A percentile compares a stretch with the other conserved stretches of the same genome.
Conservation (phyloP, 2,797 vertebrate species). For the Liasis olivaceus region DNA sequence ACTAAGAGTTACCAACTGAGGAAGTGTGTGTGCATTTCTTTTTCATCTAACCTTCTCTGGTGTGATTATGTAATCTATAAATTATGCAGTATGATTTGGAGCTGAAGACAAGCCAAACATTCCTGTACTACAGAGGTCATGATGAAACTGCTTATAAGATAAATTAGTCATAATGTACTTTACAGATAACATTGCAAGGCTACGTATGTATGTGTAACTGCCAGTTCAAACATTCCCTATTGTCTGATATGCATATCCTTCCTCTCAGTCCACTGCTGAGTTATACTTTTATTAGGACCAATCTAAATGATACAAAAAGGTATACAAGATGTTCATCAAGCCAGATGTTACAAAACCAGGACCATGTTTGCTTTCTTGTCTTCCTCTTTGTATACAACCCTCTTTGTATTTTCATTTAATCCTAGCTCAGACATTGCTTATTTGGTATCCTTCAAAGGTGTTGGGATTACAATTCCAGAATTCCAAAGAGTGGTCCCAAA, state of each 20-base stretch:
- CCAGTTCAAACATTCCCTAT: slow-evolving; percentile 48
- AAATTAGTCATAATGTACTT: slow-evolving; percentile 65
- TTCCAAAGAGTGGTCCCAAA: neutral
- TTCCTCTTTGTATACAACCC: neutral
- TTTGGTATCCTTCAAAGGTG: neutral
- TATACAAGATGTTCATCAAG: neutral
- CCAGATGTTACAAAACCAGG: neutral
- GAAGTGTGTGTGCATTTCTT: slow-evolving; percentile 45
- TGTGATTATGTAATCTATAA: slow-evolving; percentile 56
- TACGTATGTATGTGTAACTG: slow-evolving; percentile 40
- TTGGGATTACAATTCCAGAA: neutral
- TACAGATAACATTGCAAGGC: slow-evolving; percentile 27
- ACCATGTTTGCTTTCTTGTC: neutral
- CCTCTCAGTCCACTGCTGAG: neutral
- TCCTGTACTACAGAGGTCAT: slow-evolving; percentile 58
- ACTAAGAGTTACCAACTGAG: slow-evolving; percentile 54
- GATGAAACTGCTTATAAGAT: slow-evolving; percentile 65
- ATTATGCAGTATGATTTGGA: slow-evolving; percentile 65
- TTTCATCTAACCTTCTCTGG: slow-evolving; percentile 57
- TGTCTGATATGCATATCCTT: slow-evolving; percentile 32
- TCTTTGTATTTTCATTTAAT: neutral
- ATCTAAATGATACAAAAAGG: neutral
- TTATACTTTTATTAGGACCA: neutral
- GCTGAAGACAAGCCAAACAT: slow-evolving; percentile 65
- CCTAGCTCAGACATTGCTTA: neutral